phyloP scores from a whole-genome alignment of 30 jellyfish, hydroid and myxozoan species.

The Phacellophora camtschatica region DNA sequence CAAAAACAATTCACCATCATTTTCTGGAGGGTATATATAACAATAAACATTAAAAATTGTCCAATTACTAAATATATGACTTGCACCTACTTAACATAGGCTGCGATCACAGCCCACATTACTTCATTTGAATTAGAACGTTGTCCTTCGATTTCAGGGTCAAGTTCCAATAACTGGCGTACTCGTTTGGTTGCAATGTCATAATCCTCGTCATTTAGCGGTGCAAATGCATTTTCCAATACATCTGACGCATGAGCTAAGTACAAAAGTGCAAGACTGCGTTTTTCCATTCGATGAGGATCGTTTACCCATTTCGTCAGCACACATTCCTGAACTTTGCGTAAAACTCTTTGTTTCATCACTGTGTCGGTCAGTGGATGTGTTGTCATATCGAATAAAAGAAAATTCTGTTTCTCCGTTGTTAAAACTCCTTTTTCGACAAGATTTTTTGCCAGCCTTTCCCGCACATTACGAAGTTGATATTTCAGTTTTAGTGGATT shows the following conservation, averaged over 20 bases:
- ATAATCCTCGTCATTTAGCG: conserved; percentile 96
- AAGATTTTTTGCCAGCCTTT: conserved; percentile 89
- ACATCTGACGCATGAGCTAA: conserved; percentile 97
- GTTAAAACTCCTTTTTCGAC: conserved; percentile 99
- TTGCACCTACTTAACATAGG: conserved; percentile 71
- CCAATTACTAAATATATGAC: background rate
- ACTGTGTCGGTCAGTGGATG: conserved; percentile 89
- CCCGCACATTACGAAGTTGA: conserved; percentile 94
- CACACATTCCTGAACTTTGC: conserved; percentile 90
- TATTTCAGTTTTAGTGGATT: conserved; percentile 93
- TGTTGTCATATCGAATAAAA: conserved; percentile 94
- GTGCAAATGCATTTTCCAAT: conserved; percentile 97
- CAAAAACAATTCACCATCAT: no score
- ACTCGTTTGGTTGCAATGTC: conserved; percentile 97
- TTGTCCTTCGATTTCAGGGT: conserved; percentile 97
- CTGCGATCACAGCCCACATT: conserved; percentile 98
- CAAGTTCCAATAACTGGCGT: conserved; percentile 90
- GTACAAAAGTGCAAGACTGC: conserved; percentile 86
- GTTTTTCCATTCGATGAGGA: conserved; percentile 98
- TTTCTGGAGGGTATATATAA: no score
- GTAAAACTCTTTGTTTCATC: conserved; percentile 88
- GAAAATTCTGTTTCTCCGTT: conserved; percentile 92
- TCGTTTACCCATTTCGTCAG: conserved; percentile 92
- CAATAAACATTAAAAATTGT: background rate
- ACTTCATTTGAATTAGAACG: conserved; percentile 90